Evolutionary conservation across 23 tunicate species (phyloP), one percentile per base, ranked within the genome.

Genomic region (Ciona savignyi): DNA sequence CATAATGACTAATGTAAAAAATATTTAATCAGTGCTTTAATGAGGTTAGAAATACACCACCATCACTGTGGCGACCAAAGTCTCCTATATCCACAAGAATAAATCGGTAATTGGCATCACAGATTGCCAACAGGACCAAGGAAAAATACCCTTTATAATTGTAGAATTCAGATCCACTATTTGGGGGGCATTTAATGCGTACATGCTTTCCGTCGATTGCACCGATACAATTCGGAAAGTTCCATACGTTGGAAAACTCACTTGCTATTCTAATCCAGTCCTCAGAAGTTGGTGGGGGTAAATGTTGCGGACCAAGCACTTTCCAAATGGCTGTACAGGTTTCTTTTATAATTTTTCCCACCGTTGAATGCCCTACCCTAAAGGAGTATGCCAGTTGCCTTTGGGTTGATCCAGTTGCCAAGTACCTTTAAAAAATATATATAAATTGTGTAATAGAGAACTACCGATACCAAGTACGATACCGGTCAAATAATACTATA

Each of bases 71-170:
- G n/a, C 72, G 11, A 2, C 79, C 85, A 4, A 33, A 74, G 25
- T 73, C n/a, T n/a, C n/a, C n/a, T n/a, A n/a, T n/a, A n/a, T n/a
- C n/a, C n/a, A n/a, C n/a, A n/a, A n/a, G n/a, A n/a, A n/a, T n/a
- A n/a, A n/a, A n/a, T n/a, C n/a, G n/a, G n/a, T n/a, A n/a, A n/a
- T n/a, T n/a, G n/a, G n/a, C n/a, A n/a, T n/a, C n/a, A n/a, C n/a
- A n/a, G n/a, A n/a, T n/a, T n/a, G n/a, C n/a, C n/a, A n/a, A 62
- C 21, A 84, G 70, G 29, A 83, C 48, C 33, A 83, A 32, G 1
- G 71, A 75, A 60, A 76, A 83, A 61, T 70, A 83, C 20, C 78
- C 72, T 49, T 83, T 83, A 33, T 83, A 83, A 30, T 83, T 83
- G 29, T 34, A 83, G 61, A 75, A 75, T 62, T 83, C 81, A 2